Conservation (phyloP, 2,113 vertebrate species). For the Epinephelus lanceolatus region DNA sequence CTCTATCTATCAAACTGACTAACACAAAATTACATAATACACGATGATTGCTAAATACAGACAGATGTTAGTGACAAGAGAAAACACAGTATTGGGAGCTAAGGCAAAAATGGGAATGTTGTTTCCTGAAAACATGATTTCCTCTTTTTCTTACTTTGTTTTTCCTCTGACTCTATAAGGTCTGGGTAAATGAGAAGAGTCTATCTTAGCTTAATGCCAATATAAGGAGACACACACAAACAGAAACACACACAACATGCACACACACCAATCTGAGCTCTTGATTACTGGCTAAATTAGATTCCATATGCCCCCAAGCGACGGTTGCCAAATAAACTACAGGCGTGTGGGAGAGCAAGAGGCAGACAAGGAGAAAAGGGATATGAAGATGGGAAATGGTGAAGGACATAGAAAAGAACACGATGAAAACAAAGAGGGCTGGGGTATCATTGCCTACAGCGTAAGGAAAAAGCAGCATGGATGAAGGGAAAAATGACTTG, state of each 20-base stretch:
- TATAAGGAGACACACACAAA: constrained; percentile 24
- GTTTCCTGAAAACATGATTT: constrained; percentile 29
- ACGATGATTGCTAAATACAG: not conserved
- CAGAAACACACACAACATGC: not conserved
- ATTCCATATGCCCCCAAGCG: constrained; percentile 57
- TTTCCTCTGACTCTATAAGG: constrained; percentile 5
- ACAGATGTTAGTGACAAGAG: not conserved
- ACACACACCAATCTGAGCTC: constrained; percentile 51
- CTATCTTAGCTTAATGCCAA: constrained; percentile 55
- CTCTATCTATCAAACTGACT: not conserved
- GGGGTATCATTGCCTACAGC: constrained; percentile 5
- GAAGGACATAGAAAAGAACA: constrained; percentile 57
- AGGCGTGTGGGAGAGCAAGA: constrained; percentile 22
- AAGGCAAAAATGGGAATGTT: constrained; percentile 1
- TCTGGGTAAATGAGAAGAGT: constrained; percentile 49
- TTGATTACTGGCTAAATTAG: constrained; percentile 72
- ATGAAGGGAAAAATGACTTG: constrained; percentile 11
- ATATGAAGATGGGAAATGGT: constrained; percentile 26
- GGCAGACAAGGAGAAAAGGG: constrained; percentile 16
- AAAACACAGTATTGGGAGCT: not conserved
- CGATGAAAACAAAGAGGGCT: constrained; percentile 17
- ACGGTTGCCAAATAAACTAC: constrained; percentile 55
- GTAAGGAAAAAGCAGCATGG: constrained; percentile 8
- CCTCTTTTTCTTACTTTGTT: constrained; percentile 20
- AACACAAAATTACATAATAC: not conserved